phyloP scores from a whole-genome alignment of 2,888 invertebrate genomes.

The Acleris laterana region DNA sequence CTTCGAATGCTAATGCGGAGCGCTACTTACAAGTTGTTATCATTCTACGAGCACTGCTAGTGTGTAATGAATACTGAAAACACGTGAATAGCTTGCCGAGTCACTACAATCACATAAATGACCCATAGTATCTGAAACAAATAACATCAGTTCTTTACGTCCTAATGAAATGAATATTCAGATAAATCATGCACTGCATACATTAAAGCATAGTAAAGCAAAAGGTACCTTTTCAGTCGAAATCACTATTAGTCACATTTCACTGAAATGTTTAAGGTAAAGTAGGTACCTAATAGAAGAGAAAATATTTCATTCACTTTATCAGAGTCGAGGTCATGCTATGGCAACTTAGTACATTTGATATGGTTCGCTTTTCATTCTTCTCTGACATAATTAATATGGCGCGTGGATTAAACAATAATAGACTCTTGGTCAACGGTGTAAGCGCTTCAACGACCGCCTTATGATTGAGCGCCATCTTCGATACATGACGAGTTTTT shows the following conservation, averaged over 20 bases:
- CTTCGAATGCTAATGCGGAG: slow-evolving; percentile 53
- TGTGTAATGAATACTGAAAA: slow-evolving; percentile 51
- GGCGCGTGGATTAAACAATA: no score
- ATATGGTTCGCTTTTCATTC: no score
- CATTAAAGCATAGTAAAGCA: slow-evolving; percentile 39
- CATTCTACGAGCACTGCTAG: slow-evolving; percentile 69
- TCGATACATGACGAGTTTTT: no score
- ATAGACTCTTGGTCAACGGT: no score
- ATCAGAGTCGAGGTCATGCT: slow-evolving; percentile 29
- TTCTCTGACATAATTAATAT: no score
- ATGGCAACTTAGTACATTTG: no score
- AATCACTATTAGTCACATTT: slow-evolving; percentile 55
- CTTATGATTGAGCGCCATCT: no score
- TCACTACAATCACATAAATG: slow-evolving; percentile 70
- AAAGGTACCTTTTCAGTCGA: slow-evolving; percentile 56
- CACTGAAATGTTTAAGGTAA: slow-evolving; percentile 47
- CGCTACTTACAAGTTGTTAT: slow-evolving; percentile 63
- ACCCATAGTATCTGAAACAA: slow-evolving; percentile 79
- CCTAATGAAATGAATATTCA: slow-evolving; percentile 64
- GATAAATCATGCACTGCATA: slow-evolving; percentile 46
- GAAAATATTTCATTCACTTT: slow-evolving; percentile 52
- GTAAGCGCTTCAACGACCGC: no score
- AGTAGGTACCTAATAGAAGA: slow-evolving; percentile 45
- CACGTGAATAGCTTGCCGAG: slow-evolving; percentile 71
- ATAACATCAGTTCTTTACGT: slow-evolving; percentile 29